Conservation (phyloP, 2,888 invertebrate species). For the Pristionchus exspectatus region DNA sequence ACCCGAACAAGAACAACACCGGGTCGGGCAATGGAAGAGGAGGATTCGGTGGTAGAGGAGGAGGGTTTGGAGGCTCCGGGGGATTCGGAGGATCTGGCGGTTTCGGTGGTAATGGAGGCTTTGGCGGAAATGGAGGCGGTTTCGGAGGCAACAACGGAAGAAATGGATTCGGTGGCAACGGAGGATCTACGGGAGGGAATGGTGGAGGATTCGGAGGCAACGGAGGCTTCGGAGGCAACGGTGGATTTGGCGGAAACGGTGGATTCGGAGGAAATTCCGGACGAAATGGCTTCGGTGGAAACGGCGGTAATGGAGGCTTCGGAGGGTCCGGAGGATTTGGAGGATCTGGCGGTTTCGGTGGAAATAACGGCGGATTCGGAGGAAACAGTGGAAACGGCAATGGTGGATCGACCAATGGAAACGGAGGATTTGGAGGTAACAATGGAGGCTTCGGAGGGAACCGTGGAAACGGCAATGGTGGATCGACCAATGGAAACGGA, state of each 20-base stretch:
- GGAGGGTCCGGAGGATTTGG: background rate
- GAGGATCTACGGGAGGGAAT: background rate
- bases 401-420: background rate
- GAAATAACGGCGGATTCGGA: background rate
- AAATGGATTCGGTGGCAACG: background rate
- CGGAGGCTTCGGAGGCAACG: background rate
- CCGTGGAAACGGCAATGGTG: background rate
- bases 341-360: background rate
- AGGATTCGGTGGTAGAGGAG: background rate
- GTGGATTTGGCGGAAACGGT: background rate
- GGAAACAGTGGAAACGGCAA: background rate
- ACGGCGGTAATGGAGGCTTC: background rate
- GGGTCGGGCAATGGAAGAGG: background rate
- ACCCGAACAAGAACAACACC: slow-evolving; percentile 7
- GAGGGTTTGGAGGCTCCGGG: background rate
- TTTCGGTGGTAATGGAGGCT: background rate
- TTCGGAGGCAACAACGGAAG: background rate
- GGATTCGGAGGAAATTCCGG: background rate
- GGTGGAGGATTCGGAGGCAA: background rate
- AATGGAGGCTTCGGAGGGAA: background rate
- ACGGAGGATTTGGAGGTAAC: background rate
- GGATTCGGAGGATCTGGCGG: background rate
- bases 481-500: background rate
- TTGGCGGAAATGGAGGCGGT: background rate
- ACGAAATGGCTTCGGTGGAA: background rate